Conservation (phyloP, 64 coral and sea anemone species). For the Actinia equina region DNA sequence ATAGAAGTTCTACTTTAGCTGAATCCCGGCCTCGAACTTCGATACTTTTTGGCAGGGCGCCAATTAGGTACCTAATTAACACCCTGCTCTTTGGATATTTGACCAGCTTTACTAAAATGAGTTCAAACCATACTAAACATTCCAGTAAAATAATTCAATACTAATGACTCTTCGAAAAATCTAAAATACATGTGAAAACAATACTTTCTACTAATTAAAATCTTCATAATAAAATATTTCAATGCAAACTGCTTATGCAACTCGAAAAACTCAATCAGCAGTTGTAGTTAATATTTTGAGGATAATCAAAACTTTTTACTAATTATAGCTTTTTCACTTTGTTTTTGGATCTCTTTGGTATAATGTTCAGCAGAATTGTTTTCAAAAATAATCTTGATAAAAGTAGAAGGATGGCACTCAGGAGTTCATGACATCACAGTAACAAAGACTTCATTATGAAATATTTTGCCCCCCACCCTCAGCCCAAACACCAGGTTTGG, state of each 20-base stretch:
- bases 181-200: neutral
- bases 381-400: neutral
- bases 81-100: too few species aligned
- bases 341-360: neutral
- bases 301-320: neutral
- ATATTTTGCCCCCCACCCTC: too few species aligned
- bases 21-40: too few species aligned
- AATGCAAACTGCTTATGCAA: neutral
- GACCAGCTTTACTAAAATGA: neutral
- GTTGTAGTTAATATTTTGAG: neutral
- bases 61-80: too few species aligned
- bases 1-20: too few species aligned
- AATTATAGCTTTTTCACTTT: too few species aligned
- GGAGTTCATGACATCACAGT: too few species aligned
- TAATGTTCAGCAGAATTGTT: neutral
- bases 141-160: neutral
- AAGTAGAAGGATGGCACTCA: neutral
- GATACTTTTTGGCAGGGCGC: too few species aligned
- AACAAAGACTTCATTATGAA: too few species aligned
- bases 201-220: neutral
- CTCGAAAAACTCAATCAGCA: neutral
- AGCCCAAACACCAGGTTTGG: too few species aligned
- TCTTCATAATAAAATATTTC: neutral
- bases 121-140: neutral
- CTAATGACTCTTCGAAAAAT: neutral